Base-by-base conservation (phyloP, 37 sponge, comb jelly and placozoan genomes). In the Eunapius fragilis region DNA sequence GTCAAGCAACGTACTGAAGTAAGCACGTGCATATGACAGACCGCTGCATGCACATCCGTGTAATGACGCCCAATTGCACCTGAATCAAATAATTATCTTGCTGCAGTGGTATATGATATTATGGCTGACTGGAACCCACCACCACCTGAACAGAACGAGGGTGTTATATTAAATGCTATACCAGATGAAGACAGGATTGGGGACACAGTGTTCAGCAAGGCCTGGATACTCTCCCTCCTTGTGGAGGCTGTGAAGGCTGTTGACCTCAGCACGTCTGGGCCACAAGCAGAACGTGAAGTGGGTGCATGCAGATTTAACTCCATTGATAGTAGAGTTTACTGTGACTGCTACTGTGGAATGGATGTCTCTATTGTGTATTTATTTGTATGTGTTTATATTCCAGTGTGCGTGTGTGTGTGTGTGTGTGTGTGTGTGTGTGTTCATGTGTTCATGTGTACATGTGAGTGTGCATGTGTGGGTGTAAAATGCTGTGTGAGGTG, bases 191-290 rank as follows among this genome's bases (percentile, higher is more conserved):
- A 87, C 36, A 74, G 37, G 10, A 79, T 92, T 27, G 89, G 87
- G 23, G 92, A 84, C 2, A 92, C 92, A 33, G 78, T 92, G 25
- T 85, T 81, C 82, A 92, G 92, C 77, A 88, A 75, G 73, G 37
- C 92, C 10, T 92, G 92, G 92, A 72, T 84, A 2, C 85, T 92
- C 5, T 92, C 92, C 25, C 25, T 88, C 28, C 77, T 92, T 13
- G 92, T 92, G 72, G 79, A 75, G 71, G 76, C 75, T 5, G 82
- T 90, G 14, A 69, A 74, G 31, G 31, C 68, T 19, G 74, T 84
- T 58, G 58, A 58, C 7, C 14, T 19, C 17, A 45, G 47, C 47
- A 58, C 58, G 14, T 58, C 58, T 58, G 58, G 14, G 6, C 6
- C 41, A 41, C 41, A 41, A 58, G 19, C 58, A 17, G 58, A 58